These are phyloP conservation scores for Morbakka virulenta DNA, from an alignment of 30 jellyfish, hydroid and myxozoan species.

Conservation along the genomic window DNA sequence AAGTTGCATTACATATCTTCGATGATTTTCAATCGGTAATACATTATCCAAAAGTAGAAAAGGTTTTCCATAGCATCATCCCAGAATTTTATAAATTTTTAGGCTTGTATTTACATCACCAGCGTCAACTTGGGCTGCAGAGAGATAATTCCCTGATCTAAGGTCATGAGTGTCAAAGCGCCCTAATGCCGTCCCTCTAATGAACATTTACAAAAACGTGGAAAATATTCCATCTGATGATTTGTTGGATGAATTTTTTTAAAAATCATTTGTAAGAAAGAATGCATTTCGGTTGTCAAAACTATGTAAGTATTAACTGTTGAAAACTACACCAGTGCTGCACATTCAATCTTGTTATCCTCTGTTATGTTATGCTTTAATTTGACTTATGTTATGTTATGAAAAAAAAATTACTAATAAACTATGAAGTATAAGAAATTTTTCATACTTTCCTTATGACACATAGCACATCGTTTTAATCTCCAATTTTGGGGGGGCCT, in stretches of 20 bases:
- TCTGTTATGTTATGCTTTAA: background rate
- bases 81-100: too few species aligned
- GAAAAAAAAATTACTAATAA: too few species aligned
- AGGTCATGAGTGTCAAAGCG: background rate
- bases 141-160: background rate
- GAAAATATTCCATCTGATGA: background rate
- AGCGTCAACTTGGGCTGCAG: background rate
- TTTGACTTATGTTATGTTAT: background rate
- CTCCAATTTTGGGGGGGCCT: too few species aligned
- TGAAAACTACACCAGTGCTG: background rate
- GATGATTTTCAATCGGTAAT: background rate
- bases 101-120: background rate
- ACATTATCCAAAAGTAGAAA: background rate
- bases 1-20: background rate
- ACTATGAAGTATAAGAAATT: too few species aligned
- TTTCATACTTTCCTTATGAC: too few species aligned
- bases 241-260: background rate
- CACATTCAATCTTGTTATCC: background rate
- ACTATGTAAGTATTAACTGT: background rate
- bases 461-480: too few species aligned
- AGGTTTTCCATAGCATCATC: background rate
- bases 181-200: background rate
- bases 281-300: background rate
- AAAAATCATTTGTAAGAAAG: background rate
- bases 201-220: background rate